Evolutionary conservation across 2,797 vertebrate species (phyloP).

Genomic region (Trematomus bernacchii): DNA sequence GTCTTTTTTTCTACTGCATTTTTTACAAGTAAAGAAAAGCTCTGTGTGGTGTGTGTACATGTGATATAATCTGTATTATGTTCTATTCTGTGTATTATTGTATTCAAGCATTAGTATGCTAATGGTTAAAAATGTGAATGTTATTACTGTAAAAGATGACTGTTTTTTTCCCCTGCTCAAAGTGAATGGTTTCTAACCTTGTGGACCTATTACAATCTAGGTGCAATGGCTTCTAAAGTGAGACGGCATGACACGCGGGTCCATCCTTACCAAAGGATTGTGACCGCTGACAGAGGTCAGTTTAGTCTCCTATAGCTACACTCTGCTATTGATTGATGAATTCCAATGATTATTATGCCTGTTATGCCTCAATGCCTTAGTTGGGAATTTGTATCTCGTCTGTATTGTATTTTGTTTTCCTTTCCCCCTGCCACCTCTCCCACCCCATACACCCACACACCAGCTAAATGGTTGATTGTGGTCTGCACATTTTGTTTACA

Average conservation of each 20-base stretch:
- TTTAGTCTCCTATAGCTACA: constrained; percentile 90
- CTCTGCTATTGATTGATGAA: constrained; percentile 78
- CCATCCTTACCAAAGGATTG: constrained; percentile 99
- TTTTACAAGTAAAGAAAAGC: constrained; percentile 59
- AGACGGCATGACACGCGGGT: constrained; percentile 99
- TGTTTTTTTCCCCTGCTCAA: constrained; percentile 79
- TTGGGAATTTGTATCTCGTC: constrained; percentile 72
- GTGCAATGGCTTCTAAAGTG: constrained; percentile 99
- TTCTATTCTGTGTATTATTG: constrained; percentile 74
- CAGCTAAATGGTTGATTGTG: constrained; percentile 80
- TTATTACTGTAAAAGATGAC: constrained; percentile 86
- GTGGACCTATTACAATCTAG: constrained; percentile 98
- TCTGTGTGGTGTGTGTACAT: constrained; percentile 63
- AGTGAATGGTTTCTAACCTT: constrained; percentile 95
- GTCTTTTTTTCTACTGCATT: constrained; percentile 76
- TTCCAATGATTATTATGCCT: constrained; percentile 78
- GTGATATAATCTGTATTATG: constrained; percentile 77
- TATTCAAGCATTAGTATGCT: constrained; percentile 75
- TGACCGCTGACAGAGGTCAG: constrained; percentile 99
- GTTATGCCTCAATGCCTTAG: constrained; percentile 82
- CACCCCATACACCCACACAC: constrained; percentile 65
- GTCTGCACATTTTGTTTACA: constrained; percentile 83
- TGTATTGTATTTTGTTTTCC: constrained; percentile 62
- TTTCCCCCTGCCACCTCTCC: constrained; percentile 42
- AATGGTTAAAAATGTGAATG: constrained; percentile 80